These are phyloP conservation scores for Passer montanus DNA, from an alignment of 2,113 vertebrate genomes.

Conservation along the genomic window DNA sequence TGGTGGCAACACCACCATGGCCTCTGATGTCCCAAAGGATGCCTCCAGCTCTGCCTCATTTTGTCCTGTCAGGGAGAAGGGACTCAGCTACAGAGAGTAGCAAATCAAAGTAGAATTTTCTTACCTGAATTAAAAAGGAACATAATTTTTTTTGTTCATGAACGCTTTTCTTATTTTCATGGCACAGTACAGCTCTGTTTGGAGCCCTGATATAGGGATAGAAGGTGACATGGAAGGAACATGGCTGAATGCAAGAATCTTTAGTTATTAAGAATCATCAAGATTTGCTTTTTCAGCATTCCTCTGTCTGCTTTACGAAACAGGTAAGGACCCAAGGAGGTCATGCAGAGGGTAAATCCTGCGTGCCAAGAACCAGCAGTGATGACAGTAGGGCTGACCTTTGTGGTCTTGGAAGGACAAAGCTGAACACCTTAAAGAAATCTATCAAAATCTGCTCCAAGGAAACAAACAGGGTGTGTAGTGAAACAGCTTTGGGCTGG, in stretches of 20 bases:
- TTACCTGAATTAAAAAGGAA: not conserved
- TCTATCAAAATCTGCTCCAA: accelerated
- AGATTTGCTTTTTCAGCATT: not conserved
- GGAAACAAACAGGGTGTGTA: not conserved
- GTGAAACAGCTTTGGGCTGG: not conserved
- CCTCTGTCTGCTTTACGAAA: not conserved
- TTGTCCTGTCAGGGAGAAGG: not conserved
- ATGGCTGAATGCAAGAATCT: not conserved
- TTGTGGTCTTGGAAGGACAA: not conserved
- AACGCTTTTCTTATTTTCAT: not conserved
- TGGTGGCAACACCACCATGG: not conserved
- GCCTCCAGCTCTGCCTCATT: not conserved
- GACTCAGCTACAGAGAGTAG: not conserved
- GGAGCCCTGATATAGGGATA: accelerated
- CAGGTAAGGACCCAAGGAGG: not conserved
- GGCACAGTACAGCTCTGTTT: not conserved
- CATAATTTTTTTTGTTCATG: not conserved
- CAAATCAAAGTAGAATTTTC: not conserved
- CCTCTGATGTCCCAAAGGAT: not conserved
- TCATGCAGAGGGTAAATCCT: not conserved
- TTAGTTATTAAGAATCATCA: not conserved
- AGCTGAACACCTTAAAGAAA: not conserved
- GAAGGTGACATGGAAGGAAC: not conserved
- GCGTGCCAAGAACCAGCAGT: not conserved
- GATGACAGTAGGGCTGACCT: not conserved